Conservation (phyloP, 2,113 vertebrate species). For the Poecile atricapillus region DNA sequence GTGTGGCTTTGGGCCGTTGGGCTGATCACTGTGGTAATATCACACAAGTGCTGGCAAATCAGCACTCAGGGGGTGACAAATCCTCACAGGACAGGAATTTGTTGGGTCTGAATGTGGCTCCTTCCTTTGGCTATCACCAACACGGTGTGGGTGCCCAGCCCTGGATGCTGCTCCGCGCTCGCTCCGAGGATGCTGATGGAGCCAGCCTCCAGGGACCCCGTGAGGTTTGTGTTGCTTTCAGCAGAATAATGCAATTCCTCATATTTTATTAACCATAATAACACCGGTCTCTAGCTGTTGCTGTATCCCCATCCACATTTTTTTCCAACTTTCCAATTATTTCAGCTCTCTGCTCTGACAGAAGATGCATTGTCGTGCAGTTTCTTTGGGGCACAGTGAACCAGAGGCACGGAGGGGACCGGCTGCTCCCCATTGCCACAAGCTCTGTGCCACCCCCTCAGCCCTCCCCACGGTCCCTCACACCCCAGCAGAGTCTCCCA, state of each 20-base stretch:
- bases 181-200: not conserved
- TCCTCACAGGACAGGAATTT: rapidly evolving
- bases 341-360: slow-evolving; percentile 54
- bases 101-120: rapidly evolving
- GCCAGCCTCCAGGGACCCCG: slow-evolving; percentile 5
- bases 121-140: not conserved
- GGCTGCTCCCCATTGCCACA: not conserved
- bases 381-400: not conserved
- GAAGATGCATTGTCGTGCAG: not conserved
- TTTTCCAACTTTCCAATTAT: slow-evolving; percentile 59
- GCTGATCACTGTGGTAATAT: not conserved
- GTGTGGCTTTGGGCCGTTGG: rapidly evolving
- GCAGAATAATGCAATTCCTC: slow-evolving; percentile 65
- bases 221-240: slow-evolving; percentile 30
- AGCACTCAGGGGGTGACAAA: not conserved
- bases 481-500: not conserved
- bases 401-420: rapidly evolving
- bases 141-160: rapidly evolving
- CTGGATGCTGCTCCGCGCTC: not conserved
- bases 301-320: slow-evolving; percentile 57
- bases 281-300: slow-evolving; percentile 52
- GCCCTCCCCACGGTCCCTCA: rapidly evolving
- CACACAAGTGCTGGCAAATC: rapidly evolving
- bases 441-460: not conserved
- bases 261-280: slow-evolving; percentile 75